These are phyloP conservation scores for Rhinichthys osculus DNA, from an alignment of 2,797 vertebrate species.

Conservation along the genomic window DNA sequence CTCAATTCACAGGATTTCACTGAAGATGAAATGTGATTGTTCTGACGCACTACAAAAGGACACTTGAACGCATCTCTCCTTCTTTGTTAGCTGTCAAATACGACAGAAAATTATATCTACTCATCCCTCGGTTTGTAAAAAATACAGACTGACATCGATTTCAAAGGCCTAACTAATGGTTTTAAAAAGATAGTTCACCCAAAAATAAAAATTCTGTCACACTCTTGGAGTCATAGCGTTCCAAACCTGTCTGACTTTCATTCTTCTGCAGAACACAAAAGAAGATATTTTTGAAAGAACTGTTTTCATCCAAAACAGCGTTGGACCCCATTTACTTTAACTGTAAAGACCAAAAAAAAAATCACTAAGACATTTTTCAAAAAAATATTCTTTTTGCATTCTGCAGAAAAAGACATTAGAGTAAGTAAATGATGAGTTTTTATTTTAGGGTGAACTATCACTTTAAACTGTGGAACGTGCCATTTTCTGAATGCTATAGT, in stretches of 20 bases:
- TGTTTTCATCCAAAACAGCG: neutral
- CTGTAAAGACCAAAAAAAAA: neutral
- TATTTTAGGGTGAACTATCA: neutral
- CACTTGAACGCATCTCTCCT: neutral
- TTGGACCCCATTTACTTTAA: neutral
- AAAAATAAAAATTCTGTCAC: neutral
- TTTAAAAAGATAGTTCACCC: neutral
- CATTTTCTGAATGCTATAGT: neutral
- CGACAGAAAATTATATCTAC: neutral
- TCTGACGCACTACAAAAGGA: constrained; percentile 10
- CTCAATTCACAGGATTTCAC: neutral
- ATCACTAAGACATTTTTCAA: neutral
- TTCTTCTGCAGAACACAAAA: neutral
- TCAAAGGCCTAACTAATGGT: neutral
- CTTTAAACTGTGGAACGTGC: neutral
- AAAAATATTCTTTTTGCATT: neutral
- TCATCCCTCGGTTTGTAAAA: neutral
- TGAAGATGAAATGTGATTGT: constrained; percentile 18
- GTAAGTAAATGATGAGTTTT: neutral
- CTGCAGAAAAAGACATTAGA: neutral
- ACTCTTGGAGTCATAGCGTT: accelerated
- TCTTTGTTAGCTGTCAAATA: neutral
- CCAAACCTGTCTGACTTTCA: neutral
- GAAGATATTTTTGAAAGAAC: neutral
- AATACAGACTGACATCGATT: neutral